Conservation (phyloP, 2,113 vertebrate genomes). For the Hiodon alosoides region DNA sequence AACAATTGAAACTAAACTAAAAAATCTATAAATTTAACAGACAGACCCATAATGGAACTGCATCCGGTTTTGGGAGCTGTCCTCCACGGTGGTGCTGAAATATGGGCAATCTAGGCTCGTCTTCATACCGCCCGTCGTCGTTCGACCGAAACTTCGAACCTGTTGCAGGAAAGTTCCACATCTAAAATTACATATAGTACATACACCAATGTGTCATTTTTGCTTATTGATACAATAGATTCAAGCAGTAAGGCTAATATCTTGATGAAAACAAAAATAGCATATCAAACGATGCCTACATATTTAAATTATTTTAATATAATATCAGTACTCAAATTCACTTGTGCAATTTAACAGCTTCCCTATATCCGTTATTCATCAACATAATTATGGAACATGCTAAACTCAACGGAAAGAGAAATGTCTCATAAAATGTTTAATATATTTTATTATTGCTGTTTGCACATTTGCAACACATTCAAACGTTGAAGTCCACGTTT, state of each 20-base stretch:
- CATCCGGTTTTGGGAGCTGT: constrained; percentile 59
- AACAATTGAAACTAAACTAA: no score
- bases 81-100: constrained; percentile 64
- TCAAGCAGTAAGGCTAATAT: not conserved
- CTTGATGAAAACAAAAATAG: not conserved
- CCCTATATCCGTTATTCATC: constrained; percentile 3
- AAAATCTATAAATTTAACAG: not conserved
- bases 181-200: constrained; percentile 9
- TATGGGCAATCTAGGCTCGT: constrained; percentile 53
- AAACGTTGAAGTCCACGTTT: not conserved
- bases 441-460: not conserved
- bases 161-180: constrained; percentile 68
- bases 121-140: constrained; percentile 44
- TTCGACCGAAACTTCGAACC: constrained; percentile 56
- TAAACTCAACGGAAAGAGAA: constrained; percentile 27
- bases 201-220: not conserved
- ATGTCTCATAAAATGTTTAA: not conserved
- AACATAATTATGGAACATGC: not conserved
- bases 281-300: not conserved
- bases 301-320: not conserved
- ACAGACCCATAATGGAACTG: constrained; percentile 7
- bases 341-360: not conserved
- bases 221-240: not conserved
- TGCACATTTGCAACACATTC: not conserved
- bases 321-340: not conserved